Conservation (phyloP, 2,113 vertebrate genomes). For the Xenus cinereus region DNA sequence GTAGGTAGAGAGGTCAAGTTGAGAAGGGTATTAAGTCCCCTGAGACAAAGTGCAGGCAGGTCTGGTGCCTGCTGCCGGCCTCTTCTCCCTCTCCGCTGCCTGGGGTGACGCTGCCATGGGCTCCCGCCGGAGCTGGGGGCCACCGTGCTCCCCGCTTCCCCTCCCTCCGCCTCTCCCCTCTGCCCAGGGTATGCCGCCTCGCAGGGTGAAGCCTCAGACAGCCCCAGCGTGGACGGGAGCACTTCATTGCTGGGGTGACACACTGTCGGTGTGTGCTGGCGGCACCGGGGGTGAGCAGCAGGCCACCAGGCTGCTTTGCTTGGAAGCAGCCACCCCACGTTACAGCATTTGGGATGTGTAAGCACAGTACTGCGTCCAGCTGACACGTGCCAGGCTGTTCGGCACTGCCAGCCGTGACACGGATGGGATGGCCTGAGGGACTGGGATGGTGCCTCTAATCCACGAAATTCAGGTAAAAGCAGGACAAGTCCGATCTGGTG, state of each 20-base stretch:
- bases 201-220: background rate
- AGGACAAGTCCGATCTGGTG: background rate
- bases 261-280: rapidly evolving
- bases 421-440: background rate
- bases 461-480: background rate
- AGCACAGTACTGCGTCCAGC: background rate
- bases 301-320: background rate
- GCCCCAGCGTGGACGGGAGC: background rate
- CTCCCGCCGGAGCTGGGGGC: background rate
- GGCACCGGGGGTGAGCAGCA: background rate
- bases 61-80: background rate
- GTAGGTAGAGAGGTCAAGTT: background rate
- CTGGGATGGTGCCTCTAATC: background rate
- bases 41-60: background rate
- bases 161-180: background rate
- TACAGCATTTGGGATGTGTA: background rate
- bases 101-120: rapidly evolving
- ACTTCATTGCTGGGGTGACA: background rate
- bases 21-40: background rate
- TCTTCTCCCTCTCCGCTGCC: background rate
- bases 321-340: background rate
- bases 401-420: background rate
- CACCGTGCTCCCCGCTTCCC: background rate
- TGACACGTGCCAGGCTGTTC: background rate
- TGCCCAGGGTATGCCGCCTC: rapidly evolving